Evolutionary conservation across 1,140 invertebrate genomes (phyloP).

Genomic region (Ganaspis sp.): DNA sequence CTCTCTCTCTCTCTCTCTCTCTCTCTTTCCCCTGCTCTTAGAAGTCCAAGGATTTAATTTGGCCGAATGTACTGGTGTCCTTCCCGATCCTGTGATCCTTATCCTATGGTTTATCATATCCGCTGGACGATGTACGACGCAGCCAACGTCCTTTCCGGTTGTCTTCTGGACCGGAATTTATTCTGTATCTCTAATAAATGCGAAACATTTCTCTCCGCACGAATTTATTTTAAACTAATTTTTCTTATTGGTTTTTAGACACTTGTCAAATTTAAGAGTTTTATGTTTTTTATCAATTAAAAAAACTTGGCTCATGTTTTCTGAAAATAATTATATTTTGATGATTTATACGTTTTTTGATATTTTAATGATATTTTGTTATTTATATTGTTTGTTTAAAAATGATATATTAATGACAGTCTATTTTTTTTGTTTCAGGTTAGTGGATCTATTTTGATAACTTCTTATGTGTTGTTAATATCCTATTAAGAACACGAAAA

Average conservation of each 20-base stretch:
- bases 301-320: too few relatives aligned
- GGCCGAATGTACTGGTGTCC: conserved; percentile 54
- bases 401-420: background rate
- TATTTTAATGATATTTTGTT: too few relatives aligned
- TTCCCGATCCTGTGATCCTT: conserved; percentile 64
- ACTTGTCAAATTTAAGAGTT: too few relatives aligned
- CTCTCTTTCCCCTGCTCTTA: conserved; percentile 43
- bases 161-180: conserved; percentile 34
- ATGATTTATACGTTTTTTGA: too few relatives aligned
- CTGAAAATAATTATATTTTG: too few relatives aligned
- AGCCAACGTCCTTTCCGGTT: conserved; percentile 45
- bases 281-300: too few relatives aligned
- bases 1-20: conserved; percentile 11
- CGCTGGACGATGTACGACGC: conserved; percentile 54
- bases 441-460: background rate
- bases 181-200: conserved; percentile 14
- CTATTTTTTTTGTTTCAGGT: conserved; percentile 1
- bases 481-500: background rate
- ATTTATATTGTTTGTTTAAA: too few relatives aligned
- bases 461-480: too few relatives aligned
- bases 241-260: background rate
- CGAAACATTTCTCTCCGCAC: conserved; percentile 1
- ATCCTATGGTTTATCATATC: conserved; percentile 74
- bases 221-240: background rate
- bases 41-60: conserved; percentile 63